Base-by-base conservation (phyloP, 2,888 invertebrate genomes). In the Pteria penguin region DNA sequence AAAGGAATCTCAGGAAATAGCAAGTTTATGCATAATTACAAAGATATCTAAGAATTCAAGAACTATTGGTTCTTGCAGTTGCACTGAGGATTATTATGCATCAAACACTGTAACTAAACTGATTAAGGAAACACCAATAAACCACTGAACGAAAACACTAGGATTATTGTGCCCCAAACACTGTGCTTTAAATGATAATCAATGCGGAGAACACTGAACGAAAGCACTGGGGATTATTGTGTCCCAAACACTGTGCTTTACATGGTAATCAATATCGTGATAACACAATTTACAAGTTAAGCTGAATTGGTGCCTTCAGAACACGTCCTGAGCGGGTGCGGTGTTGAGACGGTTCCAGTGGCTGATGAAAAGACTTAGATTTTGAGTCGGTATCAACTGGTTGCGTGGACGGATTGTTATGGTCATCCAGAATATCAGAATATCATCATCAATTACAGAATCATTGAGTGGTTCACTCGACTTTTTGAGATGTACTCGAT, bases 401-500 rank as follows among this genome's bases (percentile, higher is more conserved):
- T n/a, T n/a, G n/a, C n/a, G n/a, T n/a, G n/a, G 36, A 24, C 1
- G 60, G 8, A 22, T 11, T 22, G 31, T 67, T 54, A 14, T 61
- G 22, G 5, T 70, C 57, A 24, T 57, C 54, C 33, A 45, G 32
- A 4, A 61, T 57, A 45, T 36, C 45, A n/a, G n/a, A n/a, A n/a
- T n/a, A n/a, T n/a, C n/a, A n/a, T n/a, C n/a, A n/a, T n/a, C n/a
- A n/a, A n/a, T n/a, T n/a, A n/a, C n/a, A n/a, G n/a, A n/a, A n/a
- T n/a, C n/a, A n/a, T n/a, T n/a, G n/a, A n/a, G n/a, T n/a, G n/a
- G n/a, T 18, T 71, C 62, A 1, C 60, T 61, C 29, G 74, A 65
- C 18, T 33, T 66, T 14, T 33, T 36, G 14, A 77, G 45, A 14
- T 77, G 75, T 66, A 61, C 67, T 5, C 75, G 71, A 62, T 80